A percentile compares a stretch with the other conserved stretches of the same genome.
phyloP scores from a whole-genome alignment of 2,113 vertebrate genomes.

The Lipophrys pholis region DNA sequence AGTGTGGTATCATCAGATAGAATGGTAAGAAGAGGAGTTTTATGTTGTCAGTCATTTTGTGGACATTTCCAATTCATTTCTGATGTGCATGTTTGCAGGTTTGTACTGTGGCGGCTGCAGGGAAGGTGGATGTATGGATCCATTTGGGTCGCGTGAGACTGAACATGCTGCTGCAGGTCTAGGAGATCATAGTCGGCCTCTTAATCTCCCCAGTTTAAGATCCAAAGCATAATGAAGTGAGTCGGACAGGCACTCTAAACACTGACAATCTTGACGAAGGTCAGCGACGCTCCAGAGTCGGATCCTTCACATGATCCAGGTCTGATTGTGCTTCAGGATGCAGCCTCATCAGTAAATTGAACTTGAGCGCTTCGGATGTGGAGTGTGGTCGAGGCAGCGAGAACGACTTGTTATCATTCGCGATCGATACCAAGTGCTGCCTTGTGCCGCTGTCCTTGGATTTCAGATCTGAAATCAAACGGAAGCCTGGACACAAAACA shows the following conservation, averaged over 20 bases:
- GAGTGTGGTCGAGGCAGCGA: too few relatives aligned
- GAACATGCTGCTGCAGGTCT: not conserved
- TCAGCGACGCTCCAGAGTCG: not conserved
- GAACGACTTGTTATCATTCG: slow-evolving; percentile 13
- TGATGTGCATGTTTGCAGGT: not conserved
- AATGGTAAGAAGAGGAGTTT: too few relatives aligned
- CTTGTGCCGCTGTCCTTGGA: slow-evolving; percentile 19
- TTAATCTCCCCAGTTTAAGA: slow-evolving; percentile 5
- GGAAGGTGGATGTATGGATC: not conserved
- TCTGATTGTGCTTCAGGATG: not conserved
- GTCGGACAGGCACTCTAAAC: not conserved
- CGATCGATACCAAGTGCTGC: slow-evolving; percentile 16
- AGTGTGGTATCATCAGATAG: too few relatives aligned
- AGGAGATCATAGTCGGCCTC: slow-evolving; percentile 2
- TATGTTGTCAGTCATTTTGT: too few relatives aligned
- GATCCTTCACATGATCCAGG: not conserved
- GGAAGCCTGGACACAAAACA: not conserved
- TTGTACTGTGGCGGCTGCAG: not conserved
- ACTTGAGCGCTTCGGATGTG: too few relatives aligned
- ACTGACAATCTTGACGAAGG: not conserved
- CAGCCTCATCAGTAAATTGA: slow-evolving; percentile 1
- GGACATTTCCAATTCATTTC: too few relatives aligned
- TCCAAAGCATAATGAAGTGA: slow-evolving; percentile 19
- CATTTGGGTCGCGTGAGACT: too few relatives aligned
- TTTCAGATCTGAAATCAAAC: not conserved